phyloP scores from a whole-genome alignment of 2,888 invertebrate genomes.

The Cremastinae sp. region DNA sequence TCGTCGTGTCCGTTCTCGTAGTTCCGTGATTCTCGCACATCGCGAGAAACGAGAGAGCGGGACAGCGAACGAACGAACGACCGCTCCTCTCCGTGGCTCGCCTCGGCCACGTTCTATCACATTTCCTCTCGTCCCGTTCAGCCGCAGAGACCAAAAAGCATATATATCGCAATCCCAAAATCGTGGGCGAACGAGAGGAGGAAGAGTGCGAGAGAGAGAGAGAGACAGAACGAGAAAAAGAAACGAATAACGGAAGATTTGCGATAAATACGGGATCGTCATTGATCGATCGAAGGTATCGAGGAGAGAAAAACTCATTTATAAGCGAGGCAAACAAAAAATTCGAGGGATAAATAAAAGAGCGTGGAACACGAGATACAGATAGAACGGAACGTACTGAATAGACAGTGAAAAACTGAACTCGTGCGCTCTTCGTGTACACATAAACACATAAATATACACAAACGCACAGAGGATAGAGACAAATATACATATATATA shows the following conservation, averaged over 20 bases:
- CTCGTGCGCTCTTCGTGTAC: conserved; percentile 30
- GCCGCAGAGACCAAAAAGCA: conserved; percentile 16
- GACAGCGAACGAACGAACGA: conserved; percentile 30
- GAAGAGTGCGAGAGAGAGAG: conserved; percentile 33
- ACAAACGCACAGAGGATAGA: conserved; percentile 13
- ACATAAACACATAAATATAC: conserved; percentile 26
- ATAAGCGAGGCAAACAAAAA: conserved; percentile 16
- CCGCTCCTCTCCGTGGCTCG: conserved; percentile 44
- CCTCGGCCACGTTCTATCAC: conserved; percentile 42
- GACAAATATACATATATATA: conserved; percentile 31
- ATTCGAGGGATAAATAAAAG: conserved; percentile 16
- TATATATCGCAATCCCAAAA: conserved; percentile 27
- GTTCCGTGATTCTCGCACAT: conserved; percentile 42
- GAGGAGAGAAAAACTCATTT: conserved; percentile 28
- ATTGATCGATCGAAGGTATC: conserved; percentile 46
- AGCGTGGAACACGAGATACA: conserved; percentile 30
- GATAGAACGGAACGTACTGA: conserved; percentile 24
- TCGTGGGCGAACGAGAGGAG: conserved; percentile 34
- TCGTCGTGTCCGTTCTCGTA: conserved; percentile 46
- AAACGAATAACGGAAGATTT: conserved; percentile 44
- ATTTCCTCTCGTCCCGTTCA: conserved; percentile 35
- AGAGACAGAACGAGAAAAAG: conserved; percentile 35
- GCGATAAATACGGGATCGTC: conserved; percentile 36
- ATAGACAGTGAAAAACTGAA: conserved; percentile 13
- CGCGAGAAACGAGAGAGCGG: conserved; percentile 15